phyloP scores from a whole-genome alignment of 2,888 invertebrate species.

The Pollenia angustigena region DNA sequence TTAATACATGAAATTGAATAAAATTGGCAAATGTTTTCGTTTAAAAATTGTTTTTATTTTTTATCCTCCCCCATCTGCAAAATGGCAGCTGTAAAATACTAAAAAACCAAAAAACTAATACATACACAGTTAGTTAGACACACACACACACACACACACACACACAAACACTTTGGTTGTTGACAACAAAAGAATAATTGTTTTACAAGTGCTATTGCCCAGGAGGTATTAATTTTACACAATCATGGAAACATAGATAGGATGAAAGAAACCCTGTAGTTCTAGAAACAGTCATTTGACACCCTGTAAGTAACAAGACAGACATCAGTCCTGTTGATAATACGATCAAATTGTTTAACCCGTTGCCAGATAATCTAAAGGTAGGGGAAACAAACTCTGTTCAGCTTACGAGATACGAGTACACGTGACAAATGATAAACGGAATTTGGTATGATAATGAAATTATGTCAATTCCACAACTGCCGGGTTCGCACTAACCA shows the following conservation, averaged over 20 bases:
- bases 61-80: not conserved
- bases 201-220: constrained; percentile 63
- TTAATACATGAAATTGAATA: constrained; percentile 8
- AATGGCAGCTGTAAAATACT: not conserved
- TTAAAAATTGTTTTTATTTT: constrained; percentile 19
- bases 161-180: constrained; percentile 28
- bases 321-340: too few species aligned
- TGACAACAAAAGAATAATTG: constrained; percentile 69
- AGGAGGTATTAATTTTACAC: constrained; percentile 46
- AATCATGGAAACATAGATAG: not conserved
- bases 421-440: too few species aligned
- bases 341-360: too few species aligned
- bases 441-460: too few species aligned
- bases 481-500: not conserved
- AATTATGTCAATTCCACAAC: too few species aligned
- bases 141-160: not conserved
- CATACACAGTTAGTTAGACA: constrained; percentile 1
- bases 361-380: too few species aligned
- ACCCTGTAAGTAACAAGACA: too few species aligned
- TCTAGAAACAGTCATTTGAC: too few species aligned
- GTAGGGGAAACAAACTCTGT: too few species aligned
- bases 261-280: too few species aligned
- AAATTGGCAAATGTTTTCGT: constrained; percentile 47
- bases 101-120: not conserved
- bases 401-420: too few species aligned